Percentiles rank a stretch among this genome's conserved stretches.
Evolutionary conservation across 2,797 vertebrate species (phyloP).

Genomic region (Ceryle rudis): DNA sequence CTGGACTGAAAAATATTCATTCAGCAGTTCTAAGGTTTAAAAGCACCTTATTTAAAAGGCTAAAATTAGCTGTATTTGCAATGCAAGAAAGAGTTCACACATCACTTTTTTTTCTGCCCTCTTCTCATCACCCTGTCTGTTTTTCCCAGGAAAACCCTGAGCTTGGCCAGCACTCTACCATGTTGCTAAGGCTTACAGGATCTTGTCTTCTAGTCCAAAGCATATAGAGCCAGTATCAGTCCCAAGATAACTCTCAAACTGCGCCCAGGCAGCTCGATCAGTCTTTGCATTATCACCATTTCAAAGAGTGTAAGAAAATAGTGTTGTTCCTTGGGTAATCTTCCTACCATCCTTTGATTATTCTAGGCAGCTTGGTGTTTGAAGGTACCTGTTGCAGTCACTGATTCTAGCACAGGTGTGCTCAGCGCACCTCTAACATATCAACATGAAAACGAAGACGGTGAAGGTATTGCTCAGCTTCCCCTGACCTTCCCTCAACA

Average conservation of each 20-base stretch:
- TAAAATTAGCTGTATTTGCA: neutral
- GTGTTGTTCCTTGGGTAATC: neutral
- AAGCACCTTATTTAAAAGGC: neutral
- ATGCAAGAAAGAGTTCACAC: neutral
- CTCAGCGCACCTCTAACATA: neutral
- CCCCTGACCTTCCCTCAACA: neutral
- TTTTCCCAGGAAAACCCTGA: neutral
- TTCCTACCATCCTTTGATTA: neutral
- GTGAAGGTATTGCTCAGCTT: neutral
- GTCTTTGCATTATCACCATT: neutral
- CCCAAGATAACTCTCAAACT: neutral
- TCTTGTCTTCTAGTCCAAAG: neutral
- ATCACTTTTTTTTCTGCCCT: neutral
- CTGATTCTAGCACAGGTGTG: neutral
- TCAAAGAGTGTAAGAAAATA: neutral
- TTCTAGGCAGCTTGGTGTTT: neutral
- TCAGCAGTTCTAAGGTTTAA: neutral
- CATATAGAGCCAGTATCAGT: neutral
- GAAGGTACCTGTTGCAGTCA: neutral
- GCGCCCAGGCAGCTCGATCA: neutral
- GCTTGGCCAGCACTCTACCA: neutral
- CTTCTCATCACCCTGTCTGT: neutral
- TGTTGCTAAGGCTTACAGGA: rapidly evolving
- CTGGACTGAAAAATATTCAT: neutral
- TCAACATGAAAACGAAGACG: neutral